Conservation (phyloP, 2,797 vertebrate species). For the Myotis findleyi region DNA sequence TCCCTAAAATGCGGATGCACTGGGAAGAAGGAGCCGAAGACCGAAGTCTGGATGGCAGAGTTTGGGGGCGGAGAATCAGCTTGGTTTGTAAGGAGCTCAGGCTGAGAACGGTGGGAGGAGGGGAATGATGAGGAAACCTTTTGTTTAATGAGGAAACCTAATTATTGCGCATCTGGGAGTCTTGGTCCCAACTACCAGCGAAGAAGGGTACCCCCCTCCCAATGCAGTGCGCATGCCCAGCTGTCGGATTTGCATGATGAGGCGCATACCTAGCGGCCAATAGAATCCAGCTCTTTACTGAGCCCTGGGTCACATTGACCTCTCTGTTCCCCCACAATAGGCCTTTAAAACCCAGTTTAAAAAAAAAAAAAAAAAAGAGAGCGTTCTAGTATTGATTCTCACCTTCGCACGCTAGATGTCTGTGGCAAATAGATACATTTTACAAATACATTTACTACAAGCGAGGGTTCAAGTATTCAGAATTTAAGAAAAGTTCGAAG, state of each 20-base stretch:
- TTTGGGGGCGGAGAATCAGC: not conserved
- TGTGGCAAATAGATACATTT: slow-evolving; percentile 50
- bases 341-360: slow-evolving; percentile 62
- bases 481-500: slow-evolving; percentile 65
- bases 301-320: slow-evolving; percentile 30
- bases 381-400: slow-evolving; percentile 60
- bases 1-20: not conserved
- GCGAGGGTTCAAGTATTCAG: slow-evolving; percentile 68
- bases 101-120: slow-evolving; percentile 4
- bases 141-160: slow-evolving; percentile 74
- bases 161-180: slow-evolving; percentile 70
- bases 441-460: slow-evolving; percentile 53
- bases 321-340: slow-evolving; percentile 41
- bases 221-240: slow-evolving; percentile 62
- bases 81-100: not conserved
- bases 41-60: not conserved
- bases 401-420: slow-evolving; percentile 28
- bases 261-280: slow-evolving; percentile 15
- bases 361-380: slow-evolving; percentile 39
- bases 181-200: not conserved
- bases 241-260: slow-evolving; percentile 37
- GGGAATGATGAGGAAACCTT: slow-evolving; percentile 56
- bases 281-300: not conserved
- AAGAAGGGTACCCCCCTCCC: not conserved
- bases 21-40: not conserved